phyloP scores from a whole-genome alignment of 2,888 invertebrate species.

The Scaptomyza tumidula region DNA sequence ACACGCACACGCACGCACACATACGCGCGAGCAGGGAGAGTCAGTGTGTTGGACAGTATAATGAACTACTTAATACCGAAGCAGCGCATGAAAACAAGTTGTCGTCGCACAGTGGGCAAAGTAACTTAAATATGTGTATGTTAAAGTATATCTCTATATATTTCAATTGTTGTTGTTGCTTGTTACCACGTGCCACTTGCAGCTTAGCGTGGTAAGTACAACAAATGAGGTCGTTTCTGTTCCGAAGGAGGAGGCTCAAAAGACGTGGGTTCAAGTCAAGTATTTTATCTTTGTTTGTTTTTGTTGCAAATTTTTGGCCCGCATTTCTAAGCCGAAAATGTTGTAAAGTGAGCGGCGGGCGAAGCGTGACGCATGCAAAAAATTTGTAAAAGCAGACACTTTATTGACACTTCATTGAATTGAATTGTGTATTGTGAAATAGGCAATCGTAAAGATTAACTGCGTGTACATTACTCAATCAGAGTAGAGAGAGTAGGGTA shows the following conservation, averaged over 20 bases:
- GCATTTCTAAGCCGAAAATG: constrained; percentile 50
- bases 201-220: constrained; percentile 57
- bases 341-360: constrained; percentile 28
- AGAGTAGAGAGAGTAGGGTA: neutral
- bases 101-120: constrained; percentile 61
- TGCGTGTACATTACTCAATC: neutral
- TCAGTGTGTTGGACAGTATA: constrained; percentile 57
- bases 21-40: constrained; percentile 9
- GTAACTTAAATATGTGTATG: constrained; percentile 2
- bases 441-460: constrained; percentile 36
- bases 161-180: constrained; percentile 30
- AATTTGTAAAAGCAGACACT: constrained; percentile 28
- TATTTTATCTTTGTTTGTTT: neutral
- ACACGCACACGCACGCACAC: constrained; percentile 27
- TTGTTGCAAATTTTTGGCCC: constrained; percentile 43
- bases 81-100: constrained; percentile 59
- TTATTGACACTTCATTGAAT: constrained; percentile 48
- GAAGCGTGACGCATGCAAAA: constrained; percentile 51
- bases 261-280: constrained; percentile 41
- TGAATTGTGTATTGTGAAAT: constrained; percentile 30
- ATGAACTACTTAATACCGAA: constrained; percentile 70
- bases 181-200: constrained; percentile 66
- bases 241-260: constrained; percentile 37
- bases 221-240: constrained; percentile 50
- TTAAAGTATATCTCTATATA: neutral